Base-by-base conservation (phyloP, 2,797 vertebrate genomes). In the Pteronotus mesoamericanus region DNA sequence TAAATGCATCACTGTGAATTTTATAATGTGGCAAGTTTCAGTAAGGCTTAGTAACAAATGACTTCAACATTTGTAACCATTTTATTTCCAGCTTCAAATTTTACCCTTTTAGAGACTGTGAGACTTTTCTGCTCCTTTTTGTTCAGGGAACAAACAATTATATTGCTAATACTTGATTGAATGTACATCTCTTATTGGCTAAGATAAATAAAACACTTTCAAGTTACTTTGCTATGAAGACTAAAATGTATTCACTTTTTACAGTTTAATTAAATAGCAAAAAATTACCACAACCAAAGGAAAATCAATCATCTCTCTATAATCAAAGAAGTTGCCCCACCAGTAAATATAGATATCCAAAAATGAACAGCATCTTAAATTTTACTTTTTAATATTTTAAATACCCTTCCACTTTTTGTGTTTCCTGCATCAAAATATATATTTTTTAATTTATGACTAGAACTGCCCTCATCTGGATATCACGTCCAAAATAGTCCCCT, bases 191-290 rank as follows among this genome's bases (percentile, higher is more conserved):
- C 3, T 61, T 79, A 55, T 22, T 89, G 34, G 14, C 44, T 86
- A 68, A 84, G 37, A 64, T 59, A 83, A 91, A 82, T 77, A 92
- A 96, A 93, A 92, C 1, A 48, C 9, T 92, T 92, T 82, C 61
- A 78, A 84, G 12, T 61, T 89, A 80, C 51, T 84, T 91, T 86
- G 48, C 71, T 88, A 42, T 84, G 93, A 75, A 75, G 42, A 80
- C 34, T 53, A 86, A 12, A 75, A 79, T 86, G 2, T 85, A 75
- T 66, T 61, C 29, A 93, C 15, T 59, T 85, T 37, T 87, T 64
- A 57, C 4, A 68, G 9, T 77, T 88, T 82, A 94, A 84, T 87
- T 78, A 93, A 96, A 86, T 85, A 39, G 26, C 0, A 78, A 93
- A 96, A 92, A 26, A 53, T 69, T 75, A 64, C 9, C 22, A 66